A percentile compares a stretch with the other conserved stretches of the same genome.
phyloP scores from a whole-genome alignment of 1,140 invertebrate species.

The Hesperophylax magnus region DNA sequence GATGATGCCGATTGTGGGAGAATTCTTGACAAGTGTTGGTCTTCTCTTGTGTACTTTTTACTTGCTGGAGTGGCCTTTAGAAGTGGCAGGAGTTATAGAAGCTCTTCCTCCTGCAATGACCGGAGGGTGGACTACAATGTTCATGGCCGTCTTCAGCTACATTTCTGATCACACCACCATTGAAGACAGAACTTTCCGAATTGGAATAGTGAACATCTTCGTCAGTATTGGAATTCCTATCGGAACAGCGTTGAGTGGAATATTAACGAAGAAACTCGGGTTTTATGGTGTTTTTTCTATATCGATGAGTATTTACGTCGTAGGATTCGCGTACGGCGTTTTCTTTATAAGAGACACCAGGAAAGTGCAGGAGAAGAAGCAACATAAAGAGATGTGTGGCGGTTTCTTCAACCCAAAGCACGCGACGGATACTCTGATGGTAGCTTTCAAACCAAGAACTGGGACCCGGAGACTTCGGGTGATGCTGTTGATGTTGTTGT shows the following conservation, averaged over 20 bases:
- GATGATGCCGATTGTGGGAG: slow-evolving; percentile 70
- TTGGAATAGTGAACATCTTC: slow-evolving; percentile 72
- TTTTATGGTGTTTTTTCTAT: slow-evolving; percentile 68
- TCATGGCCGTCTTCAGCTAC: slow-evolving; percentile 73
- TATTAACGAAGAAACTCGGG: slow-evolving; percentile 64
- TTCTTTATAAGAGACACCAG: slow-evolving; percentile 63
- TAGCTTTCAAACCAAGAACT: slow-evolving; percentile 64
- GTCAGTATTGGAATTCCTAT: slow-evolving; percentile 67
- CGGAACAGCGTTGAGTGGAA: slow-evolving; percentile 67
- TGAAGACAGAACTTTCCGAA: slow-evolving; percentile 70
- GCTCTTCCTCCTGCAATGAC: slow-evolving; percentile 71
- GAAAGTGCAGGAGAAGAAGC: slow-evolving; percentile 60
- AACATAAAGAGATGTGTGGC: slow-evolving; percentile 61
- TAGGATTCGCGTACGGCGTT: slow-evolving; percentile 64
- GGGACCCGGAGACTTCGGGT: slow-evolving; percentile 64
- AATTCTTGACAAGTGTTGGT: slow-evolving; percentile 65
- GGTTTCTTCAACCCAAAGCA: slow-evolving; percentile 68
- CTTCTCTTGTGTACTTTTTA: slow-evolving; percentile 71
- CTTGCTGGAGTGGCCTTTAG: slow-evolving; percentile 69
- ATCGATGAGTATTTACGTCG: slow-evolving; percentile 62
- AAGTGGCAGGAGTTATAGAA: slow-evolving; percentile 71
- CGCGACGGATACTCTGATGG: slow-evolving; percentile 65
- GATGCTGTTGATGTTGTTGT: slow-evolving; percentile 65
- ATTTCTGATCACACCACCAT: slow-evolving; percentile 72
- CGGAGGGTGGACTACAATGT: slow-evolving; percentile 70